Evolutionary conservation across 2,888 invertebrate species (phyloP).

Genomic region (Torymus texanus): DNA sequence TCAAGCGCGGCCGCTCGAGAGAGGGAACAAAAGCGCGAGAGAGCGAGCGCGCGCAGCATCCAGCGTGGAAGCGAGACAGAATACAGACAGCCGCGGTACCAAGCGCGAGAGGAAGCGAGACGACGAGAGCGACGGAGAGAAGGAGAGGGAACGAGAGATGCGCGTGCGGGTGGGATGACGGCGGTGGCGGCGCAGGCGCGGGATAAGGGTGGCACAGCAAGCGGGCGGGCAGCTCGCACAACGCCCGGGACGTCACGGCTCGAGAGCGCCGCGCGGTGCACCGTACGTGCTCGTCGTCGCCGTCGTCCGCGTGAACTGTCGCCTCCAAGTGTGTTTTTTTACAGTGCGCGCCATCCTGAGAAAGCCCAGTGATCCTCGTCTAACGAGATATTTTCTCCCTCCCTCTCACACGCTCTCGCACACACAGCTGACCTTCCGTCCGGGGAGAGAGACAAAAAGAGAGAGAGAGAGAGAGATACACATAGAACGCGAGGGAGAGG

Average conservation of each 20-base stretch:
- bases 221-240: conserved; percentile 71
- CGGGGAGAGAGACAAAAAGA: too few species aligned
- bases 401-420: too few species aligned
- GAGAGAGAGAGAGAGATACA: not conserved
- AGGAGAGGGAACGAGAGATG: conserved; percentile 7
- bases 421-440: too few species aligned
- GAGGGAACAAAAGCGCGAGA: not conserved
- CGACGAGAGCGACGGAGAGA: conserved; percentile 35
- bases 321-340: too few species aligned
- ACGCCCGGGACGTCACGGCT: conserved; percentile 73
- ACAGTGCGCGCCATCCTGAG: too few species aligned
- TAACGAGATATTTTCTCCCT: too few species aligned
- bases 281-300: too few species aligned
- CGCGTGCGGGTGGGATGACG: conserved; percentile 58
- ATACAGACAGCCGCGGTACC: conserved; percentile 10
- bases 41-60: not conserved
- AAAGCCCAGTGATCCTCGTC: too few species aligned
- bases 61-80: conserved; percentile 52
- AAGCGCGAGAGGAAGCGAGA: conserved; percentile 6
- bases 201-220: conserved; percentile 70
- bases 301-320: too few species aligned
- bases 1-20: conserved; percentile 31
- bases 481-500: not conserved
- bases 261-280: conserved; percentile 59
- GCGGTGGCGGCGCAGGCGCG: conserved; percentile 66